phyloP scores from a whole-genome alignment of 2,888 invertebrate species.

The Rotaria magnacalcarata region DNA sequence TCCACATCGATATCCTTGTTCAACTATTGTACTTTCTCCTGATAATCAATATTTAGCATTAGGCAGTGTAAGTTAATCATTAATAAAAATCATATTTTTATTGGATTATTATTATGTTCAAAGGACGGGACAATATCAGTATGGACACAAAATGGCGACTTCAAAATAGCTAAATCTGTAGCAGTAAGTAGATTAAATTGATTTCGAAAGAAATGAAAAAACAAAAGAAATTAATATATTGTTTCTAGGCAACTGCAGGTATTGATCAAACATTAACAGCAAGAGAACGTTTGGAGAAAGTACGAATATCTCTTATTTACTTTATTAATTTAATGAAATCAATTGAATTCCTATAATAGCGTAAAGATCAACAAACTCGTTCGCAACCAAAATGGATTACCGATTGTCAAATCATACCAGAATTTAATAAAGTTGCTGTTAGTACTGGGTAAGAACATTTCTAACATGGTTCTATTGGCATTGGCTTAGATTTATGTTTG shows the following conservation, averaged over 20 bases:
- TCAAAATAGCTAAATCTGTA: slow-evolving; percentile 54
- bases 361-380: slow-evolving; percentile 25
- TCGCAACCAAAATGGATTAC: slow-evolving; percentile 54
- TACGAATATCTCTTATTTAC: neutral
- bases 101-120: slow-evolving; percentile 40
- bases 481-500: no score
- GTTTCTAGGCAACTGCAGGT: neutral
- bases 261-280: neutral
- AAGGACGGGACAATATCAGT: slow-evolving; percentile 59
- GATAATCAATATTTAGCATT: slow-evolving; percentile 51
- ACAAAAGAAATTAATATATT: no score
- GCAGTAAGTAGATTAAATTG: slow-evolving; percentile 51
- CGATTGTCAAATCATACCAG: slow-evolving; percentile 58
- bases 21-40: slow-evolving; percentile 54
- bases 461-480: no score
- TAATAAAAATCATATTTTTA: no score
- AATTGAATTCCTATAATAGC: neutral
- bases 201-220: no score
- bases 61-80: slow-evolving; percentile 24
- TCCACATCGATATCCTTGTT: slow-evolving; percentile 56
- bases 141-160: slow-evolving; percentile 54
- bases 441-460: slow-evolving; percentile 54
- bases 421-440: slow-evolving; percentile 58
- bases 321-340: neutral
- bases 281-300: slow-evolving; percentile 7